phyloP scores from a whole-genome alignment of 2,113 vertebrate genomes.

The Chionis minor region DNA sequence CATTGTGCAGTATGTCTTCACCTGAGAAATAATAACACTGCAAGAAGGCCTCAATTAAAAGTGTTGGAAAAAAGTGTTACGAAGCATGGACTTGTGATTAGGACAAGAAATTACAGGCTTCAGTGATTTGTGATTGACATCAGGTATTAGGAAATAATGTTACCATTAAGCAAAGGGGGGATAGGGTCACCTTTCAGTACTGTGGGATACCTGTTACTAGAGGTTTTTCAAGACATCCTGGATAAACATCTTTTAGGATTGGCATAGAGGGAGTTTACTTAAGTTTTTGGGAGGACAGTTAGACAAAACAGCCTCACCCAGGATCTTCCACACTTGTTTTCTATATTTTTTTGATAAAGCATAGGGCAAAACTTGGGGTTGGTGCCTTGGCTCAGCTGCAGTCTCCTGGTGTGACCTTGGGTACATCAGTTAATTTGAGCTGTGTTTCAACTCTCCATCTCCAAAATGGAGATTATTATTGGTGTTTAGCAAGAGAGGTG shows the following conservation, averaged over 20 bases:
- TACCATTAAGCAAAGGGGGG: accelerated
- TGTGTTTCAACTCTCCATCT: neutral
- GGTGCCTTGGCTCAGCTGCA: neutral
- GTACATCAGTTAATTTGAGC: neutral
- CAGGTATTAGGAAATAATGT: neutral
- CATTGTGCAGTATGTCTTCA: neutral
- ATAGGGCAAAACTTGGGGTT: neutral
- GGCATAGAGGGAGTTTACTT: neutral
- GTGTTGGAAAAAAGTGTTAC: neutral
- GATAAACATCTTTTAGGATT: neutral
- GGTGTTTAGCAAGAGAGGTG: constrained; percentile 2
- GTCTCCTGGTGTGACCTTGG: neutral
- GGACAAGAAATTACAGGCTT: neutral
- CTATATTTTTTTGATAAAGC: neutral
- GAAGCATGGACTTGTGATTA: neutral
- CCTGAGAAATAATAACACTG: neutral
- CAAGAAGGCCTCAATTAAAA: neutral
- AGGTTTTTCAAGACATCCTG: neutral
- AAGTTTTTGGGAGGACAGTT: neutral
- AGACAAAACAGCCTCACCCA: neutral
- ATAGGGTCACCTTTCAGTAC: neutral
- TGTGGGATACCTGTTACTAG: neutral
- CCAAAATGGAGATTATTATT: neutral
- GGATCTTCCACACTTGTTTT: neutral
- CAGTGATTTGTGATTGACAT: neutral